phyloP scores from a whole-genome alignment of 2,888 invertebrate genomes.

The Ceramica pisi region DNA sequence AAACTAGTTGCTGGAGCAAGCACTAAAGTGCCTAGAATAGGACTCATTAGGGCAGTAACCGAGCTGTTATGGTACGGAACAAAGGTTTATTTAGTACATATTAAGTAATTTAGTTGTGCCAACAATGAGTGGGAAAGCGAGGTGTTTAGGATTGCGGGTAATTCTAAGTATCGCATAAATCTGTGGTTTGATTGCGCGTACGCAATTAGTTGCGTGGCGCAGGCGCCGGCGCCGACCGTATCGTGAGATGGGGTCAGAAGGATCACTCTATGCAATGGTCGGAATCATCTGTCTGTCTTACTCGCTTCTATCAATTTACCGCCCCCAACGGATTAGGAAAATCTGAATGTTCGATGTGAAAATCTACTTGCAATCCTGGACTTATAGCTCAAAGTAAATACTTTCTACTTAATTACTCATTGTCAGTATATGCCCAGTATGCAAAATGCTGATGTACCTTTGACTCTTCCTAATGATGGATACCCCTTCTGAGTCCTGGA shows the following conservation, averaged over 20 bases:
- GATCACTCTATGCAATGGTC: background rate
- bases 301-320: too few species aligned
- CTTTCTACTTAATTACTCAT: too few species aligned
- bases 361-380: background rate
- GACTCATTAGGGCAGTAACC: constrained; percentile 50
- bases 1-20: constrained; percentile 48
- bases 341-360: background rate
- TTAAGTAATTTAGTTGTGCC: constrained; percentile 59
- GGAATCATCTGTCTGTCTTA: too few species aligned
- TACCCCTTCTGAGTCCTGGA: too few species aligned
- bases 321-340: too few species aligned
- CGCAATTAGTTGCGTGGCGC: constrained; percentile 68
- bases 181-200: constrained; percentile 69
- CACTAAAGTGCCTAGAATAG: constrained; percentile 55
- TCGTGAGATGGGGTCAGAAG: constrained; percentile 31
- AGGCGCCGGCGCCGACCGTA: constrained; percentile 61
- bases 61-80: constrained; percentile 55
- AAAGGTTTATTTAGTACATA: constrained; percentile 49
- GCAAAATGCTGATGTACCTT: too few species aligned
- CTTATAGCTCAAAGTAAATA: background rate
- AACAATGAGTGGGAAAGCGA: constrained; percentile 54
- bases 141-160: constrained; percentile 66
- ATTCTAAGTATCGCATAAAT: constrained; percentile 72
- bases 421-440: too few species aligned
- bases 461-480: too few species aligned